Base-by-base conservation (phyloP, 2,888 invertebrate genomes). In the Ecliptopera silaceata region DNA sequence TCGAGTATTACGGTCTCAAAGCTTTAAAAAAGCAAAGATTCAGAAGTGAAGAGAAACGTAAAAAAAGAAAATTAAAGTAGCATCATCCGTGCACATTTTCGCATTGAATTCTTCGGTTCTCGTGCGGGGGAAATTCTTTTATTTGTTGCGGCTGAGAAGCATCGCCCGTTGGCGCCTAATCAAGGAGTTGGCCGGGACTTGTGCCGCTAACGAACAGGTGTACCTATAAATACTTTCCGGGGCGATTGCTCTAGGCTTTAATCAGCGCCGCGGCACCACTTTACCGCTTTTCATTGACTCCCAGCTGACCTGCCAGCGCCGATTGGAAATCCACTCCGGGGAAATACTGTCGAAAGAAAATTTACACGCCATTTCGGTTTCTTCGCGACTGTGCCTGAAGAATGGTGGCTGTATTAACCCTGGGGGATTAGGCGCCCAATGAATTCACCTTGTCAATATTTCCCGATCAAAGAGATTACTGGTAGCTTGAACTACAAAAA, bases 231-330 rank as follows among this genome's bases (percentile, higher is more conserved):
- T 90, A 90, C 88, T 89, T 88, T 87, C 85, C 86, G 84, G 77
- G 84, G 86, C 84, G 87, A 90, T 90, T 89, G 89, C 90, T 90
- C 75, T 85, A 85, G 90, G 90, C 88, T 89, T 91, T 91, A 91
- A 91, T 91, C 90, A 91, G 88, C 86, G 78, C 84, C 79, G 74
- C 82, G 82, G 84, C 81, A 86, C 84, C 88, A 87, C 84, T 89
- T 88, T 88, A 88, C 88, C 86, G 84, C 84, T 86, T 86, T 89
- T 86, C 88, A 90, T 89, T 86, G 88, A 86, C 88, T 88, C 85
- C 77, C 83, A 74, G 71, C 87, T 88, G 88, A 88, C 89, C 89
- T 72, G 80, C 78, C 72, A 77, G 71, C 75, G 79, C 77, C 86
- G 86, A 89, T 90, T 88, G 89, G 88, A 87, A 88, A 86, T 84